Base-by-base conservation (phyloP, 2,797 vertebrate species). In the Steatocranus sp. region DNA sequence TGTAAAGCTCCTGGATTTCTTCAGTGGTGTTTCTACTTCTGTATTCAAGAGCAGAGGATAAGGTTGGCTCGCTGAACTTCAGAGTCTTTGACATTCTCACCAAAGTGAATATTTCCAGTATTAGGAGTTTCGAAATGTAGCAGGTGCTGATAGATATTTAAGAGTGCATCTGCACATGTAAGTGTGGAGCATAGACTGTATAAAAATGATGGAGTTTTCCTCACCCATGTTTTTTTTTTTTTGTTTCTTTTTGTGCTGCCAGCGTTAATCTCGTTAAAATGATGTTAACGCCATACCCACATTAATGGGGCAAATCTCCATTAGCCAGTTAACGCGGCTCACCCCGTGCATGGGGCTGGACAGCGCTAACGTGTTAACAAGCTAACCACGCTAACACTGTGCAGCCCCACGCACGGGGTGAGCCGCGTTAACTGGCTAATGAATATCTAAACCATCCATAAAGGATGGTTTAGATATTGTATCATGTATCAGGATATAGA, bases 261-360 rank as follows among this genome's bases (percentile, higher is more conserved):
- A 48, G 17, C 3, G 1, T 48, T 9, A 48, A 1, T 48, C 0
- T 18, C 1, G 0, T 48, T 18, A 48, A 48, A 48, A 48, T 5
- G 17, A 48, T 4, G 0, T 48, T 48, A 48, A 48, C 3, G 1
- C 46, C 46, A 48, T 48, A 18, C 8, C 8, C 8, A 18, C 46
- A 18, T 48, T 48, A 48, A 48, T 9, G 17, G 4, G 4, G 46
- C 17, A 48, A 48, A 48, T 48, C 17, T 48, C 46, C 17, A 18
- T 48, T 48, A 48, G 46, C 46, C 2, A 48, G 17, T 48, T 48
- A 18, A 48, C 4, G 4, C 1, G 0, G 46, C 2, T 48, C 1
- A 18, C 4, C 17, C 8, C 46, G 1, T 48, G 46, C 7, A 1
- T 46, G 4, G 43, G 43, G 15, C 46, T 48, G 17, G 8, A 48